These are phyloP conservation scores for Camponotus pennsylvanicus DNA, from an alignment of 1,140 invertebrate species.

Conservation along the genomic window DNA sequence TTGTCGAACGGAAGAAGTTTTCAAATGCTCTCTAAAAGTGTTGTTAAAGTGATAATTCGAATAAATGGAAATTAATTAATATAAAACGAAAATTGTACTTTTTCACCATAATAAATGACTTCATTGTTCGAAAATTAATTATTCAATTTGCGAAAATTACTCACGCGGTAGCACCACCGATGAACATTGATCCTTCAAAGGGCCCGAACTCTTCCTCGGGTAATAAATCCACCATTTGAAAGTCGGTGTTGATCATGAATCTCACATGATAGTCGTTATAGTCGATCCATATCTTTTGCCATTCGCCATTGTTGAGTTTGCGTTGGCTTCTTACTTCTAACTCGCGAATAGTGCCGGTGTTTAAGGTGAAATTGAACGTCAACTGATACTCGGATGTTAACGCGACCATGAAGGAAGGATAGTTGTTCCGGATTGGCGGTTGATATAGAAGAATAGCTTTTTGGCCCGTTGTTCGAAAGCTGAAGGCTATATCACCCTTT, in stretches of 20 bases:
- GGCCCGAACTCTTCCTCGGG: slow-evolving; percentile 95
- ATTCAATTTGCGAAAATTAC: slow-evolving; percentile 73
- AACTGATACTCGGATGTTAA: slow-evolving; percentile 93
- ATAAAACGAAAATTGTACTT: neutral
- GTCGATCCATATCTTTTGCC: slow-evolving; percentile 98
- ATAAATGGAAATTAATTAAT: neutral
- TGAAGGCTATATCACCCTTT: slow-evolving; percentile 96
- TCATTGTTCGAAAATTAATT: neutral
- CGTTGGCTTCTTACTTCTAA: slow-evolving; percentile 93
- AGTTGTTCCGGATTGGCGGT: slow-evolving; percentile 94
- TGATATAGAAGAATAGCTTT: slow-evolving; percentile 96
- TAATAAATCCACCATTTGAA: slow-evolving; percentile 94
- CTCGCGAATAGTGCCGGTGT: slow-evolving; percentile 92
- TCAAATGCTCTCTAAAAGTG: slow-evolving; percentile 90
- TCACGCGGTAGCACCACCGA: slow-evolving; percentile 96
- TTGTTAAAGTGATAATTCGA: neutral
- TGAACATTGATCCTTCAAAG: slow-evolving; percentile 97
- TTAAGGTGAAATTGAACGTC: slow-evolving; percentile 96
- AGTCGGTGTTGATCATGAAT: slow-evolving; percentile 96
- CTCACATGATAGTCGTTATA: slow-evolving; percentile 97
- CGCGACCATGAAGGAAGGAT: slow-evolving; percentile 96
- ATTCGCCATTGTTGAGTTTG: slow-evolving; percentile 95
- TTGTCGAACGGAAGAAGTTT: slow-evolving; percentile 93
- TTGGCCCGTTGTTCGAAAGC: slow-evolving; percentile 96
- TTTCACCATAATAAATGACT: neutral